Percentiles rank a stretch among this genome's conserved stretches.
Conservation (phyloP, 2,888 invertebrate genomes). For the Atherix ibis region DNA sequence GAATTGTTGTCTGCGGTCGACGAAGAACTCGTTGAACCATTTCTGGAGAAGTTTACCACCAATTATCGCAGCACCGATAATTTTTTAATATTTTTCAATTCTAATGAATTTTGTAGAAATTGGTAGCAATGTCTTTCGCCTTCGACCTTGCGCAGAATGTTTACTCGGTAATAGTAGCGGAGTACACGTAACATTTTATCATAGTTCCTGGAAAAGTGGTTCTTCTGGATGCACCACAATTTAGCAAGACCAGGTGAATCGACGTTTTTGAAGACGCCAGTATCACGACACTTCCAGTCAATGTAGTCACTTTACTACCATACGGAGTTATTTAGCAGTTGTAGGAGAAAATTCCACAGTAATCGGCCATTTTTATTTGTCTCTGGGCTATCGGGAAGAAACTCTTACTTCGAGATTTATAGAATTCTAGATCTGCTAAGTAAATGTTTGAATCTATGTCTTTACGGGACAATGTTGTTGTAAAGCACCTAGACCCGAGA, state of each 20-base stretch:
- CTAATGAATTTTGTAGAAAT: constrained; percentile 83
- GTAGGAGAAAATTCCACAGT: constrained; percentile 92
- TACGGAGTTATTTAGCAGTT: constrained; percentile 77
- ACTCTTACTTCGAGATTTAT: constrained; percentile 58
- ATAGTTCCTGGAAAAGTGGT: constrained; percentile 93
- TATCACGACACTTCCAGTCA: constrained; percentile 87
- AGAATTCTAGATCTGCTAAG: too few relatives aligned
- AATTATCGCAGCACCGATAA: constrained; percentile 68
- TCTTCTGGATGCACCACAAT: constrained; percentile 96
- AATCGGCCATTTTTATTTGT: constrained; percentile 84
- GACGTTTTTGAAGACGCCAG: constrained; percentile 89
- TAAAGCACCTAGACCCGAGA: too few relatives aligned
- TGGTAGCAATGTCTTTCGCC: constrained; percentile 95
- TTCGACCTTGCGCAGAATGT: constrained; percentile 88
- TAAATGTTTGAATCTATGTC: too few relatives aligned
- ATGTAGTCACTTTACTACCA: constrained; percentile 84
- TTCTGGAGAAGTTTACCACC: constrained; percentile 43
- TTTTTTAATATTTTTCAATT: constrained; percentile 86
- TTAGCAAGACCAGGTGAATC: constrained; percentile 89
- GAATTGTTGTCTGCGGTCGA: constrained; percentile 11
- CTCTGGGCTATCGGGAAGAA: constrained; percentile 69
- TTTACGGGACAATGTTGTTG: too few relatives aligned
- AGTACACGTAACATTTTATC: constrained; percentile 94
- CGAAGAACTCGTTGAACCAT: constrained; percentile 32
- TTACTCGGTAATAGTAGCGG: constrained; percentile 89